Conservation (phyloP, 2,113 vertebrate species). For the Zeus faber region DNA sequence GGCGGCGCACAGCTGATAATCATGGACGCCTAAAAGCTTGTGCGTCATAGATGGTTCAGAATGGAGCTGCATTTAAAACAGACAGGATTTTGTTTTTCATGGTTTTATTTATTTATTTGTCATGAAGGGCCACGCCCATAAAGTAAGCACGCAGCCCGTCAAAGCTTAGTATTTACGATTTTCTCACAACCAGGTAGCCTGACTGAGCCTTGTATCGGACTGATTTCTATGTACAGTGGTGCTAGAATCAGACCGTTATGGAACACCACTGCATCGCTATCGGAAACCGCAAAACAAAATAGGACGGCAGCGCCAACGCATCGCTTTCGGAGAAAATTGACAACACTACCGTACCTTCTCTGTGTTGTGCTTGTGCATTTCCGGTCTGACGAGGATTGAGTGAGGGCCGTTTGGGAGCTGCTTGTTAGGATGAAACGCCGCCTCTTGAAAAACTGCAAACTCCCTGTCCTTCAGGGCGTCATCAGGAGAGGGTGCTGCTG, state of each 20-base stretch:
- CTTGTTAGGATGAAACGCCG: constrained; percentile 54
- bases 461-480: constrained; percentile 78
- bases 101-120: neutral
- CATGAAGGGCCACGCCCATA: neutral
- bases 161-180: too few relatives aligned
- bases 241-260: too few relatives aligned
- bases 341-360: constrained; percentile 81
- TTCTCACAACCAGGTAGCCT: too few relatives aligned
- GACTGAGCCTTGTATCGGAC: too few relatives aligned
- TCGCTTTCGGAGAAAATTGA: neutral
- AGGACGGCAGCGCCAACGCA: neutral
- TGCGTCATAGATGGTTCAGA: neutral
- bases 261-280: too few relatives aligned
- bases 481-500: constrained; percentile 69
- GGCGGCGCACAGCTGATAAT: too few relatives aligned
- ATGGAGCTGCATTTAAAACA: neutral
- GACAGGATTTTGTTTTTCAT: neutral
- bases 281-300: neutral
- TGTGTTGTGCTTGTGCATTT: constrained; percentile 75
- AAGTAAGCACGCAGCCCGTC: too few relatives aligned
- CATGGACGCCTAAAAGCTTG: too few relatives aligned
- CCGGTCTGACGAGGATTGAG: constrained; percentile 92
- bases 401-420: constrained; percentile 73
- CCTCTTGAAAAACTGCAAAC: constrained; percentile 62
- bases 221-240: too few relatives aligned